Conservation (phyloP, 2,113 vertebrate species). For the Syngnathus typhle region DNA sequence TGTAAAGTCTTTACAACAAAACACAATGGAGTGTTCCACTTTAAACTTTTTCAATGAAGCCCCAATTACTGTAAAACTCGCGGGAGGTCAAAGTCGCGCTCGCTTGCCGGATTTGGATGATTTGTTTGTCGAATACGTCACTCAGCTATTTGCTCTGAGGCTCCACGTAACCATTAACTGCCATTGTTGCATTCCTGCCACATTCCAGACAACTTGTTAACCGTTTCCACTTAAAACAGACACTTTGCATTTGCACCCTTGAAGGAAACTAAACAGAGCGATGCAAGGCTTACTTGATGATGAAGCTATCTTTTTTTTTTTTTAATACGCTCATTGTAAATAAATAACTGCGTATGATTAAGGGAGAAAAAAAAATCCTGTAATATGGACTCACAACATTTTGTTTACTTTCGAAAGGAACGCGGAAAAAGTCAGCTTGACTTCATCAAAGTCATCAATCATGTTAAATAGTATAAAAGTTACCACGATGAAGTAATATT, state of each 20-base stretch:
- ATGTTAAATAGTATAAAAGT: not conserved
- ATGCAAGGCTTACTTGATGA: not conserved
- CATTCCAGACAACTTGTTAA: constrained; percentile 1
- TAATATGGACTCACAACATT: not conserved
- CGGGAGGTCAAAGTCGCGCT: not conserved
- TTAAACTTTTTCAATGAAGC: no score
- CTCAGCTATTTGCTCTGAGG: not conserved
- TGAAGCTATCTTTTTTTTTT: not conserved
- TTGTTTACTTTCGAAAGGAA: no score
- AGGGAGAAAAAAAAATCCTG: not conserved
- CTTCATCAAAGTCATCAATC: not conserved
- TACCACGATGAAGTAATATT: not conserved
- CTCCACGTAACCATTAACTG: not conserved
- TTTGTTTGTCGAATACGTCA: not conserved
- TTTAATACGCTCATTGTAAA: no score
- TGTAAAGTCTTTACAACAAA: not conserved
- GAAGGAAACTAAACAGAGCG: not conserved
- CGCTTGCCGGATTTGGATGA: not conserved
- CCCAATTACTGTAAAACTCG: not conserved
- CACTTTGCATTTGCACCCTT: not conserved
- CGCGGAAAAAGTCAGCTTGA: no score
- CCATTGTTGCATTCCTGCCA: not conserved
- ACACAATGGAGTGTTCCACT: no score
- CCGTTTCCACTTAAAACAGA: not conserved
- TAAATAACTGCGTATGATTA: not conserved